Evolutionary conservation across 2,888 invertebrate genomes (phyloP), one percentile per base, ranked within the genome.

Genomic region (Zhengitettix transpicula): DNA sequence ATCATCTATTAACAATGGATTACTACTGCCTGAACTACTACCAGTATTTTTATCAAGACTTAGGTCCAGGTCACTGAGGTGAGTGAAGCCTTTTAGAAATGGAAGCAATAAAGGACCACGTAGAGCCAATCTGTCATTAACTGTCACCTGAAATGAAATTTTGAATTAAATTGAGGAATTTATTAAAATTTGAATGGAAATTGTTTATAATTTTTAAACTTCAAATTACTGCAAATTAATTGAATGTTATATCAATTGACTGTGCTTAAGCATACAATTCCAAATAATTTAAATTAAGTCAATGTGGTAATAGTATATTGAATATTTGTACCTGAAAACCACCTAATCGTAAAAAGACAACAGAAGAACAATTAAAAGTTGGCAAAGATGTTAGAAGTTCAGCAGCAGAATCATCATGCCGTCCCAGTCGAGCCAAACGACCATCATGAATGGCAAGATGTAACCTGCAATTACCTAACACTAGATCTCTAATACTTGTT

Each of bases 401-500:
- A 17, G 71, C 71, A 9, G 71, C 72, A 41, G 70, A 71, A 66
- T 73, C 73, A 65, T 73, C 73, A 12, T 72, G 70, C 40, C 72
- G 69, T 1, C 72, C 72, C 47, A 73, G 67, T 63, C 71, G 69
- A 15, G 73, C 67, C 28, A 73, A 66, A 61, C 71, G 72, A 59
- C 73, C 72, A 63, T 73, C 73, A 66, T 73, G 73, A 51, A 73
- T 70, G n/a, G 74, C 73, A 61, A 78, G 71, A 70, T 78, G 77
- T 56, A 78, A 70, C 42, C 77, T 73, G 54, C 78, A 77, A 67
- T 77, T 77, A 66, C 77, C 74, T 59, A 78, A 69, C 63, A 76
- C 77, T 66, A 78, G 68, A 67, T 78, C 78, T 60, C 78, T 72
- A 11, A 78, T 73, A 62, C 73, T 74, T 59, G 77, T 77, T 61